Conservation (phyloP, 2,888 invertebrate genomes). For the Clepsis dumicolana region DNA sequence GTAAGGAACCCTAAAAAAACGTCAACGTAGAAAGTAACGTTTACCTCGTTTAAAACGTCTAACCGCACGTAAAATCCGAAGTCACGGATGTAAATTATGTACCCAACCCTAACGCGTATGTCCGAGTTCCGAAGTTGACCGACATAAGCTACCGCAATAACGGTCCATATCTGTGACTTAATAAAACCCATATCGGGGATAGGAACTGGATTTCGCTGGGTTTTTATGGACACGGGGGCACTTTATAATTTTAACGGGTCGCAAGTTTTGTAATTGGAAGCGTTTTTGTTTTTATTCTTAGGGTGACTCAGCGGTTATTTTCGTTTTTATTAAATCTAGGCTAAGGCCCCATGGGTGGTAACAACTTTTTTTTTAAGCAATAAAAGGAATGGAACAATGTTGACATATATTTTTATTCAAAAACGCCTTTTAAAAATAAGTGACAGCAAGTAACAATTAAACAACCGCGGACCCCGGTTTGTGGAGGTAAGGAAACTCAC, state of each 20-base stretch:
- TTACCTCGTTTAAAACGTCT: slow-evolving; percentile 32
- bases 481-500: too few relatives aligned
- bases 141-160: slow-evolving; percentile 66
- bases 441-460: too few relatives aligned
- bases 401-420: too few relatives aligned
- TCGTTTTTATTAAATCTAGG: not conserved
- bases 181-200: slow-evolving; percentile 60
- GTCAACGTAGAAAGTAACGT: slow-evolving; percentile 21
- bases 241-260: slow-evolving; percentile 26
- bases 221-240: slow-evolving; percentile 36
- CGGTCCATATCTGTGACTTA: slow-evolving; percentile 68
- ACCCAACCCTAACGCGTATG: slow-evolving; percentile 31
- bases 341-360: not conserved
- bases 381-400: too few relatives aligned
- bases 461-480: too few relatives aligned
- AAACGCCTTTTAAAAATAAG: too few relatives aligned
- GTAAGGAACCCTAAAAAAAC: too few relatives aligned
- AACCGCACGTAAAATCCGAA: slow-evolving; percentile 36
- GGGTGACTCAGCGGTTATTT: not conserved
- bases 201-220: slow-evolving; percentile 30
- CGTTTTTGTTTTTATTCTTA: not conserved
- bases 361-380: not conserved
- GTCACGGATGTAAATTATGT: slow-evolving; percentile 37
- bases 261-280: slow-evolving; percentile 4
- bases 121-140: slow-evolving; percentile 66